These are phyloP conservation scores for Cyrtonyx montezumae DNA, from an alignment of 2,113 vertebrate species.

Conservation along the genomic window DNA sequence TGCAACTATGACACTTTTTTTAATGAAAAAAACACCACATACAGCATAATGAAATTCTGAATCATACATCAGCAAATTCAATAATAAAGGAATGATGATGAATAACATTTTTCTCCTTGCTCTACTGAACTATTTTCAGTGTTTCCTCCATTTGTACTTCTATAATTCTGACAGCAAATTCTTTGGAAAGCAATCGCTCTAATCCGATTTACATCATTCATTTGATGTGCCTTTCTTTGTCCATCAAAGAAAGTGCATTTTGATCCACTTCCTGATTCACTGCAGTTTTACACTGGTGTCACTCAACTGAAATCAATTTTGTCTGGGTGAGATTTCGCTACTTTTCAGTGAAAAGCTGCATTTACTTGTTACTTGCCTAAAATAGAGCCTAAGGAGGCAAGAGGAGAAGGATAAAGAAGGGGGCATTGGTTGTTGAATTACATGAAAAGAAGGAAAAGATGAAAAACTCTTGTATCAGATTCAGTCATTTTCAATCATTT, in stretches of 20 bases:
- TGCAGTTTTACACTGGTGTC: not conserved
- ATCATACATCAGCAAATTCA: not conserved
- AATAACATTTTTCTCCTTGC: not conserved
- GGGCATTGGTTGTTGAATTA: not conserved
- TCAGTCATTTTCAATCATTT: not conserved
- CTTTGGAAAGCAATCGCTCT: not conserved
- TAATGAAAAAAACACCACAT: not conserved
- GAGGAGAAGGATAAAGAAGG: too few species aligned
- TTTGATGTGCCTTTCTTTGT: not conserved
- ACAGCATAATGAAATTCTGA: not conserved
- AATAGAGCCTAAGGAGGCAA: not conserved
- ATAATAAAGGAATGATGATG: not conserved
- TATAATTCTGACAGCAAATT: not conserved
- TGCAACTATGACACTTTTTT: not conserved
- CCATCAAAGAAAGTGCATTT: not conserved
- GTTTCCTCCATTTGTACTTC: not conserved
- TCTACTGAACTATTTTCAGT: not conserved
- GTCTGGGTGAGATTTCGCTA: not conserved
- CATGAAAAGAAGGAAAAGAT: not conserved
- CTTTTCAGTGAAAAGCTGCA: not conserved
- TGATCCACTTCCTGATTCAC: constrained; percentile 22
- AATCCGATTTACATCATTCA: not conserved
- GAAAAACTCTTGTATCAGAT: not conserved
- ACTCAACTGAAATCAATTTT: constrained; percentile 10
- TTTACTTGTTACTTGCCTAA: constrained; percentile 14